Evolutionary conservation across 2,797 vertebrate genomes (phyloP), one percentile per base, ranked within the genome.

Genomic region (Serranus cabrilla): DNA sequence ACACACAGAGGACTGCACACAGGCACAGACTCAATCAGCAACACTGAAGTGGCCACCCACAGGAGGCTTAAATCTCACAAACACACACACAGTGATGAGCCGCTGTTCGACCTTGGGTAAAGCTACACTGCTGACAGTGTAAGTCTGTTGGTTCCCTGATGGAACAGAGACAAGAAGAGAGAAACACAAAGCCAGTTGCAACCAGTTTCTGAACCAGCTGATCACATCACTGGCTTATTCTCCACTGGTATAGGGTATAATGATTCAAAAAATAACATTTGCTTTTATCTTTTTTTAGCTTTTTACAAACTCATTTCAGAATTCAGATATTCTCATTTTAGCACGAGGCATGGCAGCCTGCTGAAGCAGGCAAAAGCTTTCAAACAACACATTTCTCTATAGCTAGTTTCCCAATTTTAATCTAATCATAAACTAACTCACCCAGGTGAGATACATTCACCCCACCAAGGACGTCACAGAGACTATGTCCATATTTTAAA

Each of bases 51-150:
- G 56, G 7, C 59, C 63, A 72, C 62, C 71, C 42, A 63, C 45
- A 8, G 66, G 67, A 79, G 74, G 52, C 74, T 69, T 76, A 84
- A 72, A 68, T 81, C 68, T 66, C 75, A 69, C 47, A 65, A 51
- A 83, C 64, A 76, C 61, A 80, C 80, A 80, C 58, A 80, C 40
- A 18, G 50, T 57, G 70, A 87, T 81, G 79, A 88, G 80, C 73
- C 40, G 37, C 65, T 37, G 76, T 57, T 71, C 73, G 83, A 87
- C 79, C 82, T 91, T 84, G 82, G 64, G 56, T 31, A 34, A 63
- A 81, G 66, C 72, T 1, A 20, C 34, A 46, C 27, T 80, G 87
- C 84, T 91, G 84, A 89, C 78, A n/a, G 55, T 73, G 60, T 80
- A 72, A 74, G 74, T 86, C 71, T 80, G 54, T 60, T 55, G 74